Base-by-base conservation (phyloP, 2,113 vertebrate genomes). In the Sorex fumeus region DNA sequence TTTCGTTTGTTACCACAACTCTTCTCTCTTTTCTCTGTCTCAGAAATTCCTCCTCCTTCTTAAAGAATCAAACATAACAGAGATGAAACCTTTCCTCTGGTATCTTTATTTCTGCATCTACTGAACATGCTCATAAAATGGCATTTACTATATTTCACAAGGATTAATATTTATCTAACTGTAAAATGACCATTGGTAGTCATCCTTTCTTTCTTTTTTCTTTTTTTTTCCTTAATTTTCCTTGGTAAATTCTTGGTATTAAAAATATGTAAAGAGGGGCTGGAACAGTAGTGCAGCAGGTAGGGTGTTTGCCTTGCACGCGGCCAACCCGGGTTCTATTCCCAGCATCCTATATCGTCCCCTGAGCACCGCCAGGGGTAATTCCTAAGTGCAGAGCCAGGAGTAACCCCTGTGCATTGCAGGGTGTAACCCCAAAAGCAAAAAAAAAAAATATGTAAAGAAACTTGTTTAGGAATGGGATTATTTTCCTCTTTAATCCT, bases 1-100 rank as follows among this genome's bases (percentile, higher is more conserved):
- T 84, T 91, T 91, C 21, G 30, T 69, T 94, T 90, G 84, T 92
- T 93, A 30, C 18, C 85, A 6, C 28, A 69, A n/a, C 69, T 80
- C 72, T 87, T 45, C 64, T 32, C 60, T 30, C 43, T 82, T 43
- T 12, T 82, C 81, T 79, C 47, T 89, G 36, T 57, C 64, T 78
- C 78, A 77, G 23, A 81, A 91, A 77, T 91, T 81, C 32, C 23
- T 95, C 40, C 75, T 79, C n/a, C 25, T 90, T 27, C 10, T 8
- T 85, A 34, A 71, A 70, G 32, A 93, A 43, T 91, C 32, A 84
- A 36, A 40, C 72, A 64, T n/a, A 30, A 16, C 57, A 66, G 87
- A 75, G n/a, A 6, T 74, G 74, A 89, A 87, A 21, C 11, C 13
- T 89, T 89, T 74, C 62, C 25, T 45, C 13, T 83, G 86, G 25